Evolutionary conservation across 1,140 invertebrate species (phyloP).

Genomic region (Zophobas atratus): DNA sequence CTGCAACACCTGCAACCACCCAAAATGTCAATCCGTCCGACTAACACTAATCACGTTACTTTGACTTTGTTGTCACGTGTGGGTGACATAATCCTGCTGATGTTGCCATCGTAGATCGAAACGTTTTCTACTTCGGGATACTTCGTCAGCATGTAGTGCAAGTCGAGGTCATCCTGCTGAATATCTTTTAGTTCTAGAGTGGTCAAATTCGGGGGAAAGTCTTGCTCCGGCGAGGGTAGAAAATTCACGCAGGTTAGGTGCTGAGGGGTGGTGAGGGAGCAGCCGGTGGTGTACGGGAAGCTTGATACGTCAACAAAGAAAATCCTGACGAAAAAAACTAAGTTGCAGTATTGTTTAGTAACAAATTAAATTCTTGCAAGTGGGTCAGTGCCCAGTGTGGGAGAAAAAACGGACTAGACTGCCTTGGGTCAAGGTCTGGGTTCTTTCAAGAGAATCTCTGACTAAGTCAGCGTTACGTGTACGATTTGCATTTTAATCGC

Average conservation of each 20-base stretch:
- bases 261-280: not conserved
- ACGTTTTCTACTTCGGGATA: conserved; percentile 20
- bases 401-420: conserved; percentile 4
- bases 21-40: not conserved
- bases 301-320: not conserved
- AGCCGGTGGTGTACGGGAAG: not conserved
- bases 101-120: conserved; percentile 16
- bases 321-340: conserved; percentile 6
- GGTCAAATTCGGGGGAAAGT: conserved; percentile 10
- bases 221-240: not conserved
- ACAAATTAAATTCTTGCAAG: not conserved
- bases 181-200: conserved; percentile 8
- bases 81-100: not conserved
- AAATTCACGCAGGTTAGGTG: conserved; percentile 6
- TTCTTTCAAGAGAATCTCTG: conserved; percentile 6
- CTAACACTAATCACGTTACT: not conserved
- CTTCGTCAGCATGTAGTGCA: conserved; percentile 5
- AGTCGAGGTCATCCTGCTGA: conserved; percentile 13
- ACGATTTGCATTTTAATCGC: not conserved
- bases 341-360: conserved; percentile 1
- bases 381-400: conserved; percentile 6
- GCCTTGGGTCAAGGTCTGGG: conserved; percentile 5
- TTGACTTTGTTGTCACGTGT: conserved; percentile 3
- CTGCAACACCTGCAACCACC: conserved; percentile 48
- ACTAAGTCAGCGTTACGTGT: not conserved